Evolutionary conservation across 2,797 vertebrate species (phyloP).

Genomic region (Pampus argenteus): DNA sequence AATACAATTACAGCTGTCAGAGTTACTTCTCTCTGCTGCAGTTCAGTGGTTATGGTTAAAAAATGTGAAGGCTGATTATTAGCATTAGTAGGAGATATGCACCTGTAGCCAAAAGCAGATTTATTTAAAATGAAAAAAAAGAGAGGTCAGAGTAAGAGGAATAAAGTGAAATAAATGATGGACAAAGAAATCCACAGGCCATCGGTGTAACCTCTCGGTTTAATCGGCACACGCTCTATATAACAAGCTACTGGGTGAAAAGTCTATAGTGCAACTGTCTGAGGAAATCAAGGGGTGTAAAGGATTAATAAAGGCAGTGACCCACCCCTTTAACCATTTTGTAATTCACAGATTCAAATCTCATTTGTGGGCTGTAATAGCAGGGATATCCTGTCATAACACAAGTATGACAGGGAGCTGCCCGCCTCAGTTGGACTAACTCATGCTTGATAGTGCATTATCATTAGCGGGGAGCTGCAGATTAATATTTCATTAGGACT

Average conservation of each 20-base stretch:
- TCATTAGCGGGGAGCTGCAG: constrained; percentile 79
- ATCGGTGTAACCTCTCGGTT: constrained; percentile 29
- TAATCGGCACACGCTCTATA: constrained; percentile 57
- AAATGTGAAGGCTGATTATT: neutral
- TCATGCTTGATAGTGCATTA: constrained; percentile 82
- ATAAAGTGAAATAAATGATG: constrained; percentile 4
- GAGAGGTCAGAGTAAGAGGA: constrained; percentile 3
- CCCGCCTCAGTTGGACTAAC: constrained; percentile 68
- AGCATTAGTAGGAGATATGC: neutral
- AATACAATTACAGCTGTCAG: too few relatives aligned
- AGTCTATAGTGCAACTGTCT: constrained; percentile 69
- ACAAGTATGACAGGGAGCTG: constrained; percentile 69
- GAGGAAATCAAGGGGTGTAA: constrained; percentile 68
- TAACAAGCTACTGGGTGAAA: constrained; percentile 55
- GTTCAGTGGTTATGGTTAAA: neutral
- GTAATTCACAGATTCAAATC: constrained; percentile 80
- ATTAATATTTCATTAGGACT: constrained; percentile 86
- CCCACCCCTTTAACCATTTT: constrained; percentile 75
- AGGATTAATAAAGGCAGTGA: constrained; percentile 74
- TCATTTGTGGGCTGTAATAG: constrained; percentile 78
- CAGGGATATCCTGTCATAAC: constrained; percentile 76
- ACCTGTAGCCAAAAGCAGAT: neutral
- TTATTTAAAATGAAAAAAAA: neutral
- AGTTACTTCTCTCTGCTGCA: too few relatives aligned
- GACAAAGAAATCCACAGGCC: constrained; percentile 24